A percentile compares a stretch with the other conserved stretches of the same genome.
Evolutionary conservation across 2,888 invertebrate genomes (phyloP).

Genomic region (Coecobrya sp.): DNA sequence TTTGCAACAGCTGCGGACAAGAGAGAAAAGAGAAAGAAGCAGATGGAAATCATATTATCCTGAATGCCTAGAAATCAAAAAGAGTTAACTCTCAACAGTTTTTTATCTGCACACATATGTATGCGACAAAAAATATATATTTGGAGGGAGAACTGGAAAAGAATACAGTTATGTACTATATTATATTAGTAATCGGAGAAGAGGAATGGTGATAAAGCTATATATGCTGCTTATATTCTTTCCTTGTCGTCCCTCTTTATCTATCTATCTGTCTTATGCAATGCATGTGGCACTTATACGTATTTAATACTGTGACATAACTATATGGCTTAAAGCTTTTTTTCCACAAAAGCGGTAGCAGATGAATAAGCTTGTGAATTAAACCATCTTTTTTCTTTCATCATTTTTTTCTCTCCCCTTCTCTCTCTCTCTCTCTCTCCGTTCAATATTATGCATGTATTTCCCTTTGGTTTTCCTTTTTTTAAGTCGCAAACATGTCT

Average conservation of each 20-base stretch:
- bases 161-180: constrained; percentile 35
- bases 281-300: constrained; percentile 28
- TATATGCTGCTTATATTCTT: constrained; percentile 20
- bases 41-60: constrained; percentile 81
- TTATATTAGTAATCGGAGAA: constrained; percentile 40
- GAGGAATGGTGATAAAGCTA: background rate
- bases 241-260: background rate
- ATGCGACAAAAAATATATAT: background rate
- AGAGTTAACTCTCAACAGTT: constrained; percentile 72
- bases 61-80: constrained; percentile 77
- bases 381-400: constrained; percentile 51
- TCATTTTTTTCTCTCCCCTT: background rate
- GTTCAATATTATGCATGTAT: background rate
- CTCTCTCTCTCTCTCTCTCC: background rate
- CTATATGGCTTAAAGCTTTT: constrained; percentile 34
- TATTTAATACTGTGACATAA: constrained; percentile 34
- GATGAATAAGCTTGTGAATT: constrained; percentile 63
- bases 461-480: background rate
- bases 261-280: background rate
- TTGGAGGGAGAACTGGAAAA: constrained; percentile 14
- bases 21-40: constrained; percentile 50
- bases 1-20: constrained; percentile 77
- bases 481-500: background rate
- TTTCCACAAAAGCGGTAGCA: background rate
- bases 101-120: constrained; percentile 28